Evolutionary conservation across 37 sponge, comb jelly and placozoan genomes (phyloP).

Genomic region (Amphimedon queenslandica): DNA sequence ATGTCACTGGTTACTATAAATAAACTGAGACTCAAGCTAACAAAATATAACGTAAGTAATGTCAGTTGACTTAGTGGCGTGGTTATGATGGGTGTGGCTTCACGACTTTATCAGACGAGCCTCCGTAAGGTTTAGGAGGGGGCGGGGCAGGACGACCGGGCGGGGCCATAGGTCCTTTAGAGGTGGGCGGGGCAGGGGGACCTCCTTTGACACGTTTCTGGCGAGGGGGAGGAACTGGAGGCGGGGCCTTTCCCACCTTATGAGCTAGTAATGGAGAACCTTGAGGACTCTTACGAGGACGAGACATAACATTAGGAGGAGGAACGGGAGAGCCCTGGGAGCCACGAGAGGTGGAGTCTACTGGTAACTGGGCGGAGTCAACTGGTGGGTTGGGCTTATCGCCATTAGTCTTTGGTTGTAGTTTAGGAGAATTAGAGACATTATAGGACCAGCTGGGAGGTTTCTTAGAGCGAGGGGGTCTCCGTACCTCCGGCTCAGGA

Average conservation of each 20-base stretch:
- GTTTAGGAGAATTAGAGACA: neutral
- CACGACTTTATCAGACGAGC: neutral
- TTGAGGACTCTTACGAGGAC: neutral
- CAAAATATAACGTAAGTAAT: too few relatives aligned
- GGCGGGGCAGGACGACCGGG: neutral
- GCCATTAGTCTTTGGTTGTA: neutral
- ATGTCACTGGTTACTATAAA: too few relatives aligned
- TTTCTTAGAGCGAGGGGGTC: neutral
- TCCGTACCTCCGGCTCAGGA: neutral
- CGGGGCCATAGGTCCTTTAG: neutral
- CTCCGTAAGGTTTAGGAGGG: neutral
- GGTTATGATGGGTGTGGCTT: too few relatives aligned
- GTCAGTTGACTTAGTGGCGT: too few relatives aligned
- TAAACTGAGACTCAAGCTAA: too few relatives aligned
- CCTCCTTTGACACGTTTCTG: too few relatives aligned
- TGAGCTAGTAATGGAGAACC: neutral
- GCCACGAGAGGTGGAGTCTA: neutral
- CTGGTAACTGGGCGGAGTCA: neutral
- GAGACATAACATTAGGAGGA: neutral
- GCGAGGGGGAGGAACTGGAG: constrained; percentile 7
- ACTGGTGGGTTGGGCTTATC: neutral
- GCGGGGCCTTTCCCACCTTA: neutral
- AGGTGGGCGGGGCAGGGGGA: neutral
- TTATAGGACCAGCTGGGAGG: neutral
- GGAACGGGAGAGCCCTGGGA: neutral